A percentile compares a stretch with the other conserved stretches of the same genome.
phyloP scores from a whole-genome alignment of 2,113 vertebrate genomes.

The Alosa alosa region DNA sequence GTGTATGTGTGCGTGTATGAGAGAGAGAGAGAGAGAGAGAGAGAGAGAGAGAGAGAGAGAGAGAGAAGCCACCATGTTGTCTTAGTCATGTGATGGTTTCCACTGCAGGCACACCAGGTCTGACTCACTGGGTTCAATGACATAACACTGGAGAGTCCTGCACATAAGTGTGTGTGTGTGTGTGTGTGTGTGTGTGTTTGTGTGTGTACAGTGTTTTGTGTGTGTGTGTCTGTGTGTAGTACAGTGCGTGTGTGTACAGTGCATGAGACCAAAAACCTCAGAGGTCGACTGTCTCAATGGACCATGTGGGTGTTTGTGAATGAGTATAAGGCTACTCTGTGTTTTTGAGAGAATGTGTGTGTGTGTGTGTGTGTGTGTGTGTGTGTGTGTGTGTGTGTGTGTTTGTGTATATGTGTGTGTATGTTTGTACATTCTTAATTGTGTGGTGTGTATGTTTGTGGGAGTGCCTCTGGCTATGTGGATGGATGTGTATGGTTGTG shows the following conservation, averaged over 20 bases:
- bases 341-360: neutral
- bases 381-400: neutral
- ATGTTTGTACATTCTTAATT: neutral
- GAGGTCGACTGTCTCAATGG: slow-evolving; percentile 9
- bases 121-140: slow-evolving; percentile 14
- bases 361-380: neutral
- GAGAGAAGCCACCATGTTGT: neutral
- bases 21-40: neutral
- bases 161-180: neutral
- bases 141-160: slow-evolving; percentile 1
- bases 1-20: neutral
- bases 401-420: neutral
- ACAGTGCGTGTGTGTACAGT: neutral
- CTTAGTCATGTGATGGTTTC: neutral
- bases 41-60: neutral
- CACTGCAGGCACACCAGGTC: neutral
- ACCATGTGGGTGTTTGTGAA: neutral
- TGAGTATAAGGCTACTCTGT: neutral
- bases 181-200: too few species aligned
- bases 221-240: neutral
- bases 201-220: neutral
- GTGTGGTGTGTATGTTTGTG: neutral
- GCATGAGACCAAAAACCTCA: neutral
- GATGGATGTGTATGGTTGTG: neutral
- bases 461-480: neutral